Evolutionary conservation across 1,140 invertebrate genomes (phyloP).

Genomic region (Zaprionus vittiger): DNA sequence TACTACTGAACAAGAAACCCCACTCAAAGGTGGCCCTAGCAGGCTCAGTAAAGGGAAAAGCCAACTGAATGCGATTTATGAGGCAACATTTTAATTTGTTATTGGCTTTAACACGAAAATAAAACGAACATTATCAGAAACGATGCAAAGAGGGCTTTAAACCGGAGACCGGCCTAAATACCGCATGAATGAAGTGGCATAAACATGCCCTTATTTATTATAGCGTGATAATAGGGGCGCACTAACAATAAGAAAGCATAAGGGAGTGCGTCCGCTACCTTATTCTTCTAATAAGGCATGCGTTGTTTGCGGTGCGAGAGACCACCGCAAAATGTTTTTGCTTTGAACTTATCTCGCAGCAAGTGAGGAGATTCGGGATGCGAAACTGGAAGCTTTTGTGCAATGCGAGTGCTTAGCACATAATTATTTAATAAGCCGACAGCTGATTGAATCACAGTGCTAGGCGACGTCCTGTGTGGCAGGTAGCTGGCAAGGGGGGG

Average conservation of each 20-base stretch:
- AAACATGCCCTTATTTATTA: too few species aligned
- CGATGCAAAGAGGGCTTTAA: too few species aligned
- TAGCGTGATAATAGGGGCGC: too few species aligned
- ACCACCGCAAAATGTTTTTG: too few species aligned
- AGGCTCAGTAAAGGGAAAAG: background rate
- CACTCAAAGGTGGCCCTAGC: background rate
- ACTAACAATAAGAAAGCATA: too few species aligned
- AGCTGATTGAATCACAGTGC: constrained; percentile 65
- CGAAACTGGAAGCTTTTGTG: constrained; percentile 20
- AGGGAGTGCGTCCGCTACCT: too few species aligned
- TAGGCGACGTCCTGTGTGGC: background rate
- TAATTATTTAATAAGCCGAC: constrained; percentile 81
- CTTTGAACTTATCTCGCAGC: background rate
- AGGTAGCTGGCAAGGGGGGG: background rate
- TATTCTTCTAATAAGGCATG: too few species aligned
- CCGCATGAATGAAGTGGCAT: too few species aligned
- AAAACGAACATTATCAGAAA: background rate
- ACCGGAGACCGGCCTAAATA: too few species aligned
- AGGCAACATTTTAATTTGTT: background rate
- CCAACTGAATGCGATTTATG: background rate
- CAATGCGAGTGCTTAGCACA: constrained; percentile 50
- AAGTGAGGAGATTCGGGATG: background rate
- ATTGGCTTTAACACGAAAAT: background rate
- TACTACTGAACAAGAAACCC: background rate
- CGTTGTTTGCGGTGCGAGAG: too few species aligned